Evolutionary conservation across 2,797 vertebrate genomes (phyloP), one percentile per base, ranked within the genome.

Genomic region (Apogon talboti): DNA sequence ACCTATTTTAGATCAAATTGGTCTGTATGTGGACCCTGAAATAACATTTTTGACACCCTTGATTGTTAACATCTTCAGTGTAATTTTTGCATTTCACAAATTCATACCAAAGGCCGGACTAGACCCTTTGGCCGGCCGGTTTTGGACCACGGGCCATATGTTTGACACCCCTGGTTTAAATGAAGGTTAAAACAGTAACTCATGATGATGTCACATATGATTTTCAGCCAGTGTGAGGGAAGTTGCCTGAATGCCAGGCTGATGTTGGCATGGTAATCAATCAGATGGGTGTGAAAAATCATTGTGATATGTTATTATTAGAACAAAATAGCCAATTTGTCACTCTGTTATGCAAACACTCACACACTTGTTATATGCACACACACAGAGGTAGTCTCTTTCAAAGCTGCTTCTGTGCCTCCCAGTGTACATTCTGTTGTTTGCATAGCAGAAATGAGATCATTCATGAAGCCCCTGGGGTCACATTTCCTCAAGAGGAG

Each of bases 271-370:
- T 30, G 74, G 63, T 52, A 69, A 81, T 88, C 85, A 81, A 56
- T 81, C 77, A 63, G 66, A 48, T 3, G 66, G 54, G 51, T 64
- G 76, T 71, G 84, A 50, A 83, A 66, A 86, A 87, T 87, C 63
- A 47, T 53, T 54, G 53, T 1, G 62, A 86, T 74, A 15, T 72
- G 65, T 81, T 85, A 64, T 76, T 81, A 86, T 89, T 71, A 67
- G 76, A 83, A 66, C 71, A 80, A 78, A 87, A 82, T 68, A 55
- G 66, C 46, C 74, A 76, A 87, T 91, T 89, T 84, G 74, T 78
- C 78, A 80, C 62, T 74, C 64, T 54, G 69, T 86, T 79, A 80
- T 68, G 71, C 70, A 69, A 11, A 64, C 43, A 66, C 58, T 48
- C 47, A 33, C 24, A 47, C 70, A 54, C 43, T 18, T 40, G 28